These are phyloP conservation scores for Pyrrhosoma nymphula DNA, from an alignment of 2,888 invertebrate species.

Conservation along the genomic window DNA sequence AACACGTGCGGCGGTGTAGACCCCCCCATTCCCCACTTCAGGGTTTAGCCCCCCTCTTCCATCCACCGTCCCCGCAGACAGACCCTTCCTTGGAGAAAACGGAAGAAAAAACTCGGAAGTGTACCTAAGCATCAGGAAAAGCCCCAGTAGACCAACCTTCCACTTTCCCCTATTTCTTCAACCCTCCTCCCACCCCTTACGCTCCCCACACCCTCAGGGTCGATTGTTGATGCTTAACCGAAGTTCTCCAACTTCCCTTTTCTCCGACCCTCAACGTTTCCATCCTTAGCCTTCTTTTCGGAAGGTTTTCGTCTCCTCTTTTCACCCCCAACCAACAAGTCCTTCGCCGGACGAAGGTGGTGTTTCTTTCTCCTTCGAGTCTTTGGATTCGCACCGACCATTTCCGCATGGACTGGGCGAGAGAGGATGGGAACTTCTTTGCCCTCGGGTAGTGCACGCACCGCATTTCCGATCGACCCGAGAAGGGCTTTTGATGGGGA, in stretches of 20 bases:
- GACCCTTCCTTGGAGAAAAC: not conserved
- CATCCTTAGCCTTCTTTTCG: not conserved
- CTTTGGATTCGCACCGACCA: not conserved
- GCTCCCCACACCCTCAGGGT: not conserved
- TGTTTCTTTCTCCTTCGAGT: not conserved
- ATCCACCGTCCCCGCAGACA: not conserved
- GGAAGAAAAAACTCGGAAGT: not conserved
- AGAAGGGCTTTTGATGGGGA: not conserved
- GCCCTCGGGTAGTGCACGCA: not conserved
- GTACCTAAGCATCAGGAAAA: not conserved
- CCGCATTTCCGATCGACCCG: not conserved
- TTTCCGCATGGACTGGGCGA: not conserved
- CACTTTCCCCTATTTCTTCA: not conserved
- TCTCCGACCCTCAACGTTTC: not conserved
- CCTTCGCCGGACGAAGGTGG: not conserved
- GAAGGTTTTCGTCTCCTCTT: not conserved
- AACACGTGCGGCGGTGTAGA: not conserved
- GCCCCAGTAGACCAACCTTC: not conserved
- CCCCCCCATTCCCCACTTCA: not conserved
- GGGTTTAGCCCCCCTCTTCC: not conserved
- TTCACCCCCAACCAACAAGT: not conserved
- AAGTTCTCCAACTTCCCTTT: not conserved
- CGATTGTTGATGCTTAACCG: not conserved
- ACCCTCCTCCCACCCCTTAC: not conserved
- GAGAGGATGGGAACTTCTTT: not conserved